A percentile compares a stretch with the other conserved stretches of the same genome.
Evolutionary conservation across 1,140 invertebrate genomes (phyloP).

Genomic region (Drosophila mauritiana): DNA sequence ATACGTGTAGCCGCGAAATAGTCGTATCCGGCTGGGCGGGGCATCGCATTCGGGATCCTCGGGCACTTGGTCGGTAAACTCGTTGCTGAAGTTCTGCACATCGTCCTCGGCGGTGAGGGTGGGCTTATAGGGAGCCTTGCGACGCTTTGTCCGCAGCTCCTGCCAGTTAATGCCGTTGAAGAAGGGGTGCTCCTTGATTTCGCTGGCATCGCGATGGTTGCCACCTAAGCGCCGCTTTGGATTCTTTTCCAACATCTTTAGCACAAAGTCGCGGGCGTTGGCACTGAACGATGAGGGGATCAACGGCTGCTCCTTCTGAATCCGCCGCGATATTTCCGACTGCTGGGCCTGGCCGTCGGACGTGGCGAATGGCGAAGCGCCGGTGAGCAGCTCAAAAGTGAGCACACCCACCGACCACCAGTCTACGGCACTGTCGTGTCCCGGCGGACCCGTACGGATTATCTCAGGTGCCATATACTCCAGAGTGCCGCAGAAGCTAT

Average conservation of each 20-base stretch:
- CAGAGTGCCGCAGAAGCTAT: slow-evolving; percentile 99
- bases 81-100: slow-evolving; percentile 97
- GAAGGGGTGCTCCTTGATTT: slow-evolving; percentile 94
- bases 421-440: slow-evolving; percentile 97
- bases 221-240: slow-evolving; percentile 93
- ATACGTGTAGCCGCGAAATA: slow-evolving; percentile 97
- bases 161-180: slow-evolving; percentile 93
- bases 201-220: slow-evolving; percentile 91
- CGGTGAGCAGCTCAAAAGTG: slow-evolving; percentile 98
- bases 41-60: slow-evolving; percentile 95
- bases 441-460: slow-evolving; percentile 91
- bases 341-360: slow-evolving; percentile 96
- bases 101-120: slow-evolving; percentile 93
- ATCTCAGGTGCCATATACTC: slow-evolving; percentile 98
- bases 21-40: slow-evolving; percentile 93
- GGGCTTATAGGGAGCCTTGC: slow-evolving; percentile 93
- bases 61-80: slow-evolving; percentile 96
- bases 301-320: slow-evolving; percentile 93
- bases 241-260: slow-evolving; percentile 94
- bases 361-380: slow-evolving; percentile 98
- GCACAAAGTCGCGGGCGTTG: slow-evolving; percentile 88
- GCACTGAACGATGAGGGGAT: slow-evolving; percentile 90
- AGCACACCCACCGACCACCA: slow-evolving; percentile 99
- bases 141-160: slow-evolving; percentile 89
- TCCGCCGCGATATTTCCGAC: slow-evolving; percentile 96